A percentile compares a stretch with the other conserved stretches of the same genome.
These are phyloP conservation scores for Stenodera caucasica DNA, from an alignment of 2,888 invertebrate species.

Conservation along the genomic window DNA sequence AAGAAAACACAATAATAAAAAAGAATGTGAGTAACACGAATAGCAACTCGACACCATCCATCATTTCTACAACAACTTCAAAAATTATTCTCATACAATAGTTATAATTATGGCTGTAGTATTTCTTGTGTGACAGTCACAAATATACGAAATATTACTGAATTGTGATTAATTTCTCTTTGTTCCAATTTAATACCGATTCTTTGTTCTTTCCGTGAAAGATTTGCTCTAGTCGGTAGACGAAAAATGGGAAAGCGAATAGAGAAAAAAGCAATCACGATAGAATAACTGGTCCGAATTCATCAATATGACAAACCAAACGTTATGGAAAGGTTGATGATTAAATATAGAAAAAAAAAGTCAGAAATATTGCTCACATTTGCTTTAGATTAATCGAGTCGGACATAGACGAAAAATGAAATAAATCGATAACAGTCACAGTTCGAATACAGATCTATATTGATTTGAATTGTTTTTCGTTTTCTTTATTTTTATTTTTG, in stretches of 20 bases:
- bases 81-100: background rate
- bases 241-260: background rate
- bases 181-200: background rate
- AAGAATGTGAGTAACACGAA: too few relatives aligned
- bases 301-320: slow-evolving; percentile 2
- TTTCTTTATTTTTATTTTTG: background rate
- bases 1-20: too few relatives aligned
- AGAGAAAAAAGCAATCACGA: background rate
- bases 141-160: background rate
- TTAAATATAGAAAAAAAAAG: background rate
- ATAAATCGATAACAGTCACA: background rate
- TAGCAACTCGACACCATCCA: background rate
- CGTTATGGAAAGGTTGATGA: background rate
- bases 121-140: background rate
- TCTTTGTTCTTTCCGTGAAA: background rate
- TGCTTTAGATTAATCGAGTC: background rate
- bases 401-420: background rate
- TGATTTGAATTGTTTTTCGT: slow-evolving; percentile 29
- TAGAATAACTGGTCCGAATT: slow-evolving; percentile 1
- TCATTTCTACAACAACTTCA: background rate
- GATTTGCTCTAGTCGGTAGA: background rate
- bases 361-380: background rate
- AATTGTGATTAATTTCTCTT: background rate
- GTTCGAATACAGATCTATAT: background rate
- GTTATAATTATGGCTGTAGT: background rate